These are phyloP conservation scores for Hucho hucho DNA, from an alignment of 2,113 vertebrate species.

Conservation along the genomic window DNA sequence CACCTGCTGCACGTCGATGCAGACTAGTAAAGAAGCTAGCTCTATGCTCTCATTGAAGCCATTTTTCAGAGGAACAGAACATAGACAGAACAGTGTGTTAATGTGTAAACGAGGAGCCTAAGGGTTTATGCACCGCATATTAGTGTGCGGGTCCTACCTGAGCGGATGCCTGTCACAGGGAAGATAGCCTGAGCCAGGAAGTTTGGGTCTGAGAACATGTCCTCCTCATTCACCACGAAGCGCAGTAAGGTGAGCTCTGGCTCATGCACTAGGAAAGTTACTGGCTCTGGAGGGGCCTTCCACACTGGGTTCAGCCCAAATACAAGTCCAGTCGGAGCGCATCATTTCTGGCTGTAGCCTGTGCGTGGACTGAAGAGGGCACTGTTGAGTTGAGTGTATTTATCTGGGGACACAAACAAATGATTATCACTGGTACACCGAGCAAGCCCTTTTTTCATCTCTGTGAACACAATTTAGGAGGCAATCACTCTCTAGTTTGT, in stretches of 20 bases:
- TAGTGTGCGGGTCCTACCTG: constrained; percentile 74
- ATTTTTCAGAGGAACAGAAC: constrained; percentile 90
- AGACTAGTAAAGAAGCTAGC: constrained; percentile 88
- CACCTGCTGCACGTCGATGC: constrained; percentile 82
- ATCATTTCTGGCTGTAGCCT: constrained; percentile 92
- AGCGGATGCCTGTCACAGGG: constrained; percentile 89
- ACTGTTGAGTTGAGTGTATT: constrained; percentile 91
- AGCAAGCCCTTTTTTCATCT: too few species aligned
- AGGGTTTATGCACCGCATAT: too few species aligned
- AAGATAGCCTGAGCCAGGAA: constrained; percentile 94
- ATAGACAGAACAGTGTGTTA: neutral
- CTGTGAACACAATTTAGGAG: too few species aligned
- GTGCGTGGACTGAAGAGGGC: constrained; percentile 90
- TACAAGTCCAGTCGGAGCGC: constrained; percentile 68
- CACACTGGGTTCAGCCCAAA: constrained; percentile 89
- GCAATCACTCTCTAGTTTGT: too few species aligned
- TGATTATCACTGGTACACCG: neutral
- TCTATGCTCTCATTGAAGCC: constrained; percentile 90
- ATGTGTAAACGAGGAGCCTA: neutral
- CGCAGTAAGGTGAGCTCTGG: constrained; percentile 88
- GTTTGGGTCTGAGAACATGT: constrained; percentile 98
- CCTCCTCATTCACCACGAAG: constrained; percentile 95
- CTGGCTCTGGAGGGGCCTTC: constrained; percentile 78
- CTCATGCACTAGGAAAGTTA: constrained; percentile 85
- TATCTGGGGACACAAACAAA: constrained; percentile 74